Base-by-base conservation (phyloP, 2,888 invertebrate species). In the Camponotus fellah region DNA sequence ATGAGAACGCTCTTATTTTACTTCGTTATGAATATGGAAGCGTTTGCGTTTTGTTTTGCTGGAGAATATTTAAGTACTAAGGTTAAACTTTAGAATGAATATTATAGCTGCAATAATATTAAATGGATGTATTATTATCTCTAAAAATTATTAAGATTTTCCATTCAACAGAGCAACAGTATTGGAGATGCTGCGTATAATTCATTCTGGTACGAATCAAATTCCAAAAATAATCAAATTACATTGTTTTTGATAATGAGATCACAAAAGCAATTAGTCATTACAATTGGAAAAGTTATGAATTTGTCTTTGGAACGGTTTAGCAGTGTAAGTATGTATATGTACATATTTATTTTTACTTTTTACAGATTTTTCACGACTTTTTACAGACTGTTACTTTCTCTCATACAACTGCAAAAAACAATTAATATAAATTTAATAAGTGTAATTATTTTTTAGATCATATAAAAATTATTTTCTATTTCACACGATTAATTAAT, bases 11-110 rank as follows among this genome's bases (percentile, higher is more conserved):
- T 86, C 5, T 14, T 85, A 6, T 87, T 85, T 12, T 89, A 91
- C 9, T 9, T 81, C 0, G 79, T 32, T 14, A 56, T 86, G 64
- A 81, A 85, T n/a, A 56, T 60, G 49, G 90, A 91, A 60, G 69
- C 80, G 1, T 87, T 89, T 34, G 37, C 85, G 58, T 87, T 86
- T 40, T 92, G 90, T 40, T 86, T 86, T 5, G 88, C 86, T 46
- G 91, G 90, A 34, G 90, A 91, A 69, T 90, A 89, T 58, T 85
- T 92, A 12, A 86, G 71, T 17, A 72, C 60, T 17, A 89, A 91
- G 85, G 92, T 91, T 37, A 77, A 37, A 53, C 0, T 40, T 26
- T 26, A 6, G 8, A 2, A 49, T 0, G 0, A 56, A 64, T 75
- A 74, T 64, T 37, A 14, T 46, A 17, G 17, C 32, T 37, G 17